Conservation (phyloP, 2,113 vertebrate species). For the Sylvietta virens region DNA sequence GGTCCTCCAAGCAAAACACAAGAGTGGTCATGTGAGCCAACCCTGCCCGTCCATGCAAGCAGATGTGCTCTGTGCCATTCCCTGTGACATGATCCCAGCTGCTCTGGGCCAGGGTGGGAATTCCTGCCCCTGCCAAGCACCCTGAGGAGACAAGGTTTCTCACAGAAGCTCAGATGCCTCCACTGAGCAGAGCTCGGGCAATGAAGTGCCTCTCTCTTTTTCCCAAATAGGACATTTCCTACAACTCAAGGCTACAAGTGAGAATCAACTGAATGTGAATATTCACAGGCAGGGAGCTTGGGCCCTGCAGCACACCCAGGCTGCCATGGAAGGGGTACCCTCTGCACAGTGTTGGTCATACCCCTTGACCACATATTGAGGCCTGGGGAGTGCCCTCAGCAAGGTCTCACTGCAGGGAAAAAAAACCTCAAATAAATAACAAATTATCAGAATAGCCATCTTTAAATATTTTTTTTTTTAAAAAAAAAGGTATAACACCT, state of each 20-base stretch:
- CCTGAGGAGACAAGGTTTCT: neutral
- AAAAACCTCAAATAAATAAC: accelerated
- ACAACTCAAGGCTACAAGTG: neutral
- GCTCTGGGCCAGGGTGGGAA: neutral
- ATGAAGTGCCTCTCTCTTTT: neutral
- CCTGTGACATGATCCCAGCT: neutral
- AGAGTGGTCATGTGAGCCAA: neutral
- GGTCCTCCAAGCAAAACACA: constrained; percentile 1
- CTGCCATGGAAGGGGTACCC: neutral
- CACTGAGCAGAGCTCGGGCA: neutral
- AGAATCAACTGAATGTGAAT: neutral
- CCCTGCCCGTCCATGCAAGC: accelerated
- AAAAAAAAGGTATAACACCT: neutral
- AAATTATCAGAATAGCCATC: neutral
- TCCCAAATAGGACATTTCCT: neutral
- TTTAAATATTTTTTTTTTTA: too few relatives aligned
- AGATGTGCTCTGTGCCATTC: neutral
- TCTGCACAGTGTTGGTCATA: neutral
- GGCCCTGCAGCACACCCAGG: neutral
- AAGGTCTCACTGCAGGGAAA: neutral
- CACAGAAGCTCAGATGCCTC: neutral
- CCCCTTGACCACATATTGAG: neutral
- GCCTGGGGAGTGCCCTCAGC: neutral
- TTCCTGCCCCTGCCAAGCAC: neutral
- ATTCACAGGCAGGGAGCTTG: neutral